Conservation (phyloP, 2,797 vertebrate species). For the Sternotherus odoratus region DNA sequence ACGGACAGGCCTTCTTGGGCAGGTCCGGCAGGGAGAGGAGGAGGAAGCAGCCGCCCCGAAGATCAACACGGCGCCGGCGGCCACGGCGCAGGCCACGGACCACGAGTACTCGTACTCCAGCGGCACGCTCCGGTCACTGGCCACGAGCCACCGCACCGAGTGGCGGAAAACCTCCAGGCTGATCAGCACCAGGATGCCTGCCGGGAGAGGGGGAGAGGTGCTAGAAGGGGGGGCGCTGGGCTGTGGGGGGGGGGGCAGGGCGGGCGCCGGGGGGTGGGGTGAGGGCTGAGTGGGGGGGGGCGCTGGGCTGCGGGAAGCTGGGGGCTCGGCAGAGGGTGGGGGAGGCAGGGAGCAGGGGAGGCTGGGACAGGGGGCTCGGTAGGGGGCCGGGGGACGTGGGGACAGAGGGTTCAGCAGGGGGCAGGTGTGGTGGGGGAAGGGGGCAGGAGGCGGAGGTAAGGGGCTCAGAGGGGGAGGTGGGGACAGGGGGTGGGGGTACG, state of each 20-base stretch:
- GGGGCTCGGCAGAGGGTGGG: no score
- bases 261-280: no score
- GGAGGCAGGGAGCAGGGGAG: no score
- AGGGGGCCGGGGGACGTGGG: no score
- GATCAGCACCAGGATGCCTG: conserved; percentile 89
- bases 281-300: no score
- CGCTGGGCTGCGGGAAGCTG: no score
- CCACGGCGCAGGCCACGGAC: conserved; percentile 88
- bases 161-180: conserved; percentile 90
- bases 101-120: conserved; percentile 90
- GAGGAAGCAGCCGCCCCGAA: conserved; percentile 87
- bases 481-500: no score
- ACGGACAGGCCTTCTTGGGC: conserved; percentile 80
- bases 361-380: accelerated
- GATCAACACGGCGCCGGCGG: conserved; percentile 86
- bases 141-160: conserved; percentile 85
- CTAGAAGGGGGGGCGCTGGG: no score
- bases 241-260: not conserved
- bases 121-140: conserved; percentile 81
- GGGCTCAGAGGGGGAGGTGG: no score
- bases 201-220: not conserved
- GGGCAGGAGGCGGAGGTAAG: no score
- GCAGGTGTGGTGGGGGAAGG: no score
- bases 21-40: conserved; percentile 84
- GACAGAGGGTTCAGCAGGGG: no score